Conservation (phyloP, 2,113 vertebrate genomes). For the Muscicapa adusta region DNA sequence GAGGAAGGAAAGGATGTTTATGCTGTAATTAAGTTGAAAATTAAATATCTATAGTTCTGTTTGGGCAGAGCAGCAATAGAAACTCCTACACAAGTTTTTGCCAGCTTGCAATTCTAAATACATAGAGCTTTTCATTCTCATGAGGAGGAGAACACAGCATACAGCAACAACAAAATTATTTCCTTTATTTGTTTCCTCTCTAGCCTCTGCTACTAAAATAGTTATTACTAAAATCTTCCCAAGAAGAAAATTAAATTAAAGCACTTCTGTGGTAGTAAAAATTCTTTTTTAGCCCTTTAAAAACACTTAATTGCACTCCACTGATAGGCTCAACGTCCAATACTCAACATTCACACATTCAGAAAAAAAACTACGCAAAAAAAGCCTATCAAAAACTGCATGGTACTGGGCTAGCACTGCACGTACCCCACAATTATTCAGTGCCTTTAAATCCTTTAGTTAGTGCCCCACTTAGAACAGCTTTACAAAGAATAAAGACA, state of each 20-base stretch:
- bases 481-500: not conserved
- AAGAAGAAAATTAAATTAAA: not conserved
- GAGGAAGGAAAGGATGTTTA: not conserved
- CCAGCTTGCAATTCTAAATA: not conserved
- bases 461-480: not conserved
- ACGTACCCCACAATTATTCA: not conserved
- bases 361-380: not conserved
- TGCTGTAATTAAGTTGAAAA: constrained; percentile 21
- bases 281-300: not conserved
- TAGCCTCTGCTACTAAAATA: not conserved
- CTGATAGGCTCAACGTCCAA: not conserved
- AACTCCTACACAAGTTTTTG: constrained; percentile 34
- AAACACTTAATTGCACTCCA: not conserved
- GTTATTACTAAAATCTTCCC: not conserved
- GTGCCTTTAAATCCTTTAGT: not conserved
- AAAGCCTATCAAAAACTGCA: not conserved
- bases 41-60: constrained; percentile 16
- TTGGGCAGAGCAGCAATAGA: not conserved
- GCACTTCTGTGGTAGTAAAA: not conserved
- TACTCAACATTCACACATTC: not conserved
- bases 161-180: not conserved
- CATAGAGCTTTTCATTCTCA: not conserved
- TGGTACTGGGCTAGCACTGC: not conserved
- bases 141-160: not conserved
- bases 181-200: not conserved